Base-by-base conservation (phyloP, 2,797 vertebrate genomes). In the Peromyscus eremicus region DNA sequence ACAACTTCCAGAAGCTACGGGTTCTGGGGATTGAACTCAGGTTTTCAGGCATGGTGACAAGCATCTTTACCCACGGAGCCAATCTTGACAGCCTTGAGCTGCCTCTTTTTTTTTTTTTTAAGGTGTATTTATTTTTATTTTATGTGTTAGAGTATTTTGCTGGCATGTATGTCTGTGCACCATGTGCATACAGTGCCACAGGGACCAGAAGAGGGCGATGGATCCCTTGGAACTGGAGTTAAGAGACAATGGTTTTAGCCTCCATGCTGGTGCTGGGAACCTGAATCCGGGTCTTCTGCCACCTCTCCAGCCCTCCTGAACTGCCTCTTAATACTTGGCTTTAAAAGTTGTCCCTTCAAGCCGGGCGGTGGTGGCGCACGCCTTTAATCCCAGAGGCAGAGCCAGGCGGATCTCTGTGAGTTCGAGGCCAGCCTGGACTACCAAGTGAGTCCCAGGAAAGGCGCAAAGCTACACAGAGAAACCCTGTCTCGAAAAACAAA, bases 321-420 rank as follows among this genome's bases (percentile, higher is more conserved):
- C 49, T 37, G 25, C n/a, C 52, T 94, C 17, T 90, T 37, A 75
- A 66, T 12, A 91, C 0, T 79, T 60, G 82, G 25, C 62, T 92
- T 40, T 60, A 71, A 89, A 49, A 55, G 19, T 23, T 94, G 91
- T 88, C 37, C 75, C 70, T 93, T 94, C n/a, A n/a, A n/a, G n/a
- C n/a, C n/a, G n/a, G n/a, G n/a, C n/a, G n/a, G n/a, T n/a, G n/a
- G n/a, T n/a, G n/a, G n/a, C n/a, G n/a, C n/a, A n/a, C n/a, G n/a
- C n/a, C n/a, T n/a, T n/a, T n/a, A n/a, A n/a, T n/a, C n/a, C n/a
- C n/a, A n/a, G n/a, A n/a, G n/a, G n/a, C n/a, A n/a, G n/a, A n/a
- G n/a, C n/a, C n/a, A n/a, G n/a, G n/a, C n/a, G n/a, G n/a, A n/a
- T n/a, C n/a, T n/a, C n/a, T n/a, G n/a, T n/a, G n/a, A n/a, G n/a